Evolutionary conservation across 2,888 invertebrate genomes (phyloP), one percentile per base, ranked within the genome.

Genomic region (Eulithis testata): DNA sequence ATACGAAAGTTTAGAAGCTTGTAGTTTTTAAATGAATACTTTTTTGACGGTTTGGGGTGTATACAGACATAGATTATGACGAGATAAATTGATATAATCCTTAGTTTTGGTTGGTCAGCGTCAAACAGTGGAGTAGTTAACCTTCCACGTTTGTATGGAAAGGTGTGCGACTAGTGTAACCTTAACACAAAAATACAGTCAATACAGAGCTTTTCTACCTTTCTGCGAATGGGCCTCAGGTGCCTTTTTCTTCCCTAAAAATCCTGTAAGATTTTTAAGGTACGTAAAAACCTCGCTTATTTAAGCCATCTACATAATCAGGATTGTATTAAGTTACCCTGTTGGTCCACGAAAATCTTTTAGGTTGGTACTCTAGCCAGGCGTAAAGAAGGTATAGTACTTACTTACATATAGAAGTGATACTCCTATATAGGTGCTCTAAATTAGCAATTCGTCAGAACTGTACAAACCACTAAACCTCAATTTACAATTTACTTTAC

Each of bases 321-420:
- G 49, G 66, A 66, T 65, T 63, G 57, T 66, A 58, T 65, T 64
- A 57, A 66, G 56, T 61, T 65, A 37, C 62, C 36, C 54, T 54
- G 65, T 60, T 31, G 49, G 50, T 53, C 63, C 65, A 64, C 56
- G 66, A 66, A 65, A 66, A 66, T 60, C 43, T 66, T 66, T 71
- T 64, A 57, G 53, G 43, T 37, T 27, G 36, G 37, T 37, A 47
- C 51, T 45, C 51, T 21, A 47, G 9, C 40, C 4, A 21, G 21
- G 12, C 4, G 9, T 14, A 47, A 27, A 12, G n/a, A 9, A 37
- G 55, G 12, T 47, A 12, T 8, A 11, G 7, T 9, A 21, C 6
- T 3, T 11, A 50, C n/a, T 58, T 11, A 14, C 12, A 53, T 44
- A 65, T 44, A 65, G 65, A 65, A 56, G 40, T 52, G 60, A 27